phyloP scores from a whole-genome alignment of 2,888 invertebrate genomes.

The Meteorus colon region DNA sequence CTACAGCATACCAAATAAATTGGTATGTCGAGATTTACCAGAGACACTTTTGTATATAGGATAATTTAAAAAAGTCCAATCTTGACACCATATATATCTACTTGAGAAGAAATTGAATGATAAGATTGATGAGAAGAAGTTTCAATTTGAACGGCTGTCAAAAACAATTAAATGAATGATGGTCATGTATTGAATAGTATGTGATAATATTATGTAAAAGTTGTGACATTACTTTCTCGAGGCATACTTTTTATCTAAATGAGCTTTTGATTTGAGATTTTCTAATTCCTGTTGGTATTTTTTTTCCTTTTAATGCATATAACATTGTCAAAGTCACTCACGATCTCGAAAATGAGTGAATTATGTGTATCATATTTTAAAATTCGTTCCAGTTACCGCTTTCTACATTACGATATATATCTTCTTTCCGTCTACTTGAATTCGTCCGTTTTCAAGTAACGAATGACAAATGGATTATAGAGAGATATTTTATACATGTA shows the following conservation, averaged over 20 bases:
- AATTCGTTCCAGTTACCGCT: not conserved
- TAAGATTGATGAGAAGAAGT: too few relatives aligned
- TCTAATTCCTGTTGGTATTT: too few relatives aligned
- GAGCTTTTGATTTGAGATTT: too few relatives aligned
- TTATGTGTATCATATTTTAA: not conserved
- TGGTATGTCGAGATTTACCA: not conserved
- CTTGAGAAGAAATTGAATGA: too few relatives aligned
- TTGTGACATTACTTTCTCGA: too few relatives aligned
- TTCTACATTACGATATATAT: not conserved
- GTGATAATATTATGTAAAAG: too few relatives aligned
- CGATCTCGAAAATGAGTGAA: not conserved
- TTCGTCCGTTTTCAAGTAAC: not conserved
- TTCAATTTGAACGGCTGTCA: too few relatives aligned
- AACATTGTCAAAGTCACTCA: not conserved
- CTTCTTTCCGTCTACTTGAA: not conserved
- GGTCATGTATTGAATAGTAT: too few relatives aligned
- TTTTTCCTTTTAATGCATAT: too few relatives aligned
- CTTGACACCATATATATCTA: not conserved
- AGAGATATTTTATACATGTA: not conserved
- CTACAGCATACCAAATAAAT: not conserved
- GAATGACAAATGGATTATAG: not conserved
- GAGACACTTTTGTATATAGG: conserved; percentile 4
- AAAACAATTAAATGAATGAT: too few relatives aligned
- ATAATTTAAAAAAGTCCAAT: not conserved
- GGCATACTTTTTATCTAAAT: too few relatives aligned